Percentiles rank a stretch among this genome's conserved stretches.
These are phyloP conservation scores for Hypsibius dujardini DNA, from an alignment of 1,140 invertebrate species.

Conservation along the genomic window DNA sequence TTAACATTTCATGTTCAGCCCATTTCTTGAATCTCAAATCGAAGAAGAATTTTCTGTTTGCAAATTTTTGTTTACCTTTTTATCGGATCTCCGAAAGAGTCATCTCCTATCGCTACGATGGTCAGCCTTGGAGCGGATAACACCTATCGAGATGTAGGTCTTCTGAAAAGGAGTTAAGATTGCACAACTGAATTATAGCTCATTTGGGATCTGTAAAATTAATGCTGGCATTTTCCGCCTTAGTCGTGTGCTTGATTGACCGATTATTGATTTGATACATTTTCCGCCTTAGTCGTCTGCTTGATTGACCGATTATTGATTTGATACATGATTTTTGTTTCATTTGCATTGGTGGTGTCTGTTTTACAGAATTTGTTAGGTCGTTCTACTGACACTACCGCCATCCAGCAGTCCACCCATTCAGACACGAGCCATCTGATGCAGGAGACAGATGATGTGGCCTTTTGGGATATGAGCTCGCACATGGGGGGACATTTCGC, in stretches of 20 bases:
- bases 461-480: slow-evolving; percentile 1
- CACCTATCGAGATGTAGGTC: not conserved
- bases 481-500: not conserved
- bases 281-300: not conserved
- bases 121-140: not conserved
- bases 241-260: not conserved
- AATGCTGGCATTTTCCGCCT: not conserved
- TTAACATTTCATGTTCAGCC: too few relatives aligned
- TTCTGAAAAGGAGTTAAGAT: too few relatives aligned
- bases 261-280: not conserved
- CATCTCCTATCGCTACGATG: not conserved
- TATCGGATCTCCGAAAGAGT: too few relatives aligned
- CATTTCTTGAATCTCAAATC: too few relatives aligned
- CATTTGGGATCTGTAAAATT: too few relatives aligned
- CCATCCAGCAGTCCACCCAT: not conserved
- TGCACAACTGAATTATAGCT: too few relatives aligned
- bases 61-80: too few relatives aligned
- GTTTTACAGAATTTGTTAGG: not conserved
- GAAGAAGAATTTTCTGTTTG: too few relatives aligned
- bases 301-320: not conserved
- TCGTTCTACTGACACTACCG: not conserved
- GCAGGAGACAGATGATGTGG: not conserved
- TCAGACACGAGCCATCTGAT: not conserved
- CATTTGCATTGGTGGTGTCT: not conserved
- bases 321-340: not conserved